Conservation (phyloP, 2,797 vertebrate species). For the Hemibagrus guttatus region DNA sequence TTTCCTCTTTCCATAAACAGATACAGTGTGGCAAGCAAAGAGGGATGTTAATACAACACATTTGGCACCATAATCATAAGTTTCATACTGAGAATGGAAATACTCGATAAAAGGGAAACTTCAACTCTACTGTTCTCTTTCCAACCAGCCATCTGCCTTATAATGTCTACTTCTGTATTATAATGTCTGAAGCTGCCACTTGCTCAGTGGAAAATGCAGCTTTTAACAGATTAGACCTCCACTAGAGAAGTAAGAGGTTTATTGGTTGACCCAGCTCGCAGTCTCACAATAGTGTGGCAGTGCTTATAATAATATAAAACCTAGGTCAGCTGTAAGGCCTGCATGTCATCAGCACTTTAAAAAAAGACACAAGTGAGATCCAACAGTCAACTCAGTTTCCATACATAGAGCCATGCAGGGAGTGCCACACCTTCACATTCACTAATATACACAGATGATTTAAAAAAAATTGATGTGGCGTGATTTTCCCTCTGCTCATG, state of each 20-base stretch:
- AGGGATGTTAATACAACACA: conserved; percentile 15
- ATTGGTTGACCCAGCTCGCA: conserved; percentile 56
- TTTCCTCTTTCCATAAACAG: conserved; percentile 31
- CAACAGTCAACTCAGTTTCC: conserved; percentile 62
- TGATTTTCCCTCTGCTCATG: conserved; percentile 31
- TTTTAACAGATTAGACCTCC: conserved; percentile 66
- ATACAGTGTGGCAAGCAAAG: conserved; percentile 12
- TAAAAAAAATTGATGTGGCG: conserved; percentile 15
- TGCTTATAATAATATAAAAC: conserved; percentile 62
- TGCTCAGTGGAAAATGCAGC: conserved; percentile 53
- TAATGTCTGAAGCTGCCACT: conserved; percentile 51
- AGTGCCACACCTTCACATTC: conserved; percentile 35
- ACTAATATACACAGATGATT: conserved; percentile 27
- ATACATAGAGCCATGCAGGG: conserved; percentile 59
- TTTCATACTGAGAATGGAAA: conserved; percentile 25
- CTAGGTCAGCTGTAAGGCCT: conserved; percentile 63
- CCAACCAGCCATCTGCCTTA: background rate
- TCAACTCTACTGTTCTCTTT: conserved; percentile 28
- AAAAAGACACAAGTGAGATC: conserved; percentile 36
- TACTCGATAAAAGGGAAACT: conserved; percentile 16
- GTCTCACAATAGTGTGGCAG: conserved; percentile 61
- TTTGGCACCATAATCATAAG: conserved; percentile 35
- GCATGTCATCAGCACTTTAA: conserved; percentile 35
- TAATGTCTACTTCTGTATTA: conserved; percentile 5
- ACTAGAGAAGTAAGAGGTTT: conserved; percentile 68